Base-by-base conservation (phyloP, 2,888 invertebrate genomes). In the Melolontha melolontha region DNA sequence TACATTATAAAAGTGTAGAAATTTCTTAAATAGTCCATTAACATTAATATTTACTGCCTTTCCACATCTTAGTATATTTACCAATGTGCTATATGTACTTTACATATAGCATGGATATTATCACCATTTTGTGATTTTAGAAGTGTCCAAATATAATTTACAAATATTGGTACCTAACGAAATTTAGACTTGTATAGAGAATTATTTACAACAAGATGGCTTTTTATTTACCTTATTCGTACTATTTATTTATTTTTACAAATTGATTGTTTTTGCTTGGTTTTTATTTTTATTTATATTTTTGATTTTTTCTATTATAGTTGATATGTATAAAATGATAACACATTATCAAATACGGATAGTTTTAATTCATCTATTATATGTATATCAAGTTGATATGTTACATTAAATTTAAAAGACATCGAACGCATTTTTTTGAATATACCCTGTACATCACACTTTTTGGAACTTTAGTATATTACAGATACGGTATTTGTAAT, bases 201-300 rank as follows among this genome's bases (percentile, higher is more conserved):
- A 34, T 27, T 59, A 44, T 59, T 44, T 59, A 59, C 59, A 50
- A 22, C 8, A 59, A 29, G 27, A 44, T 44, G 8, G 29, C 10
- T 44, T 44, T 12, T 57, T 17, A 2, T 27, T 17, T 22, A n/a
- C n/a, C n/a, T n/a, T n/a, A 55, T 42, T 17, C 29, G 14, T 44
- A 59, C 44, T 59, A 27, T 22, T 59, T 40, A 17, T 22, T 59
- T 40, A 17, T 29, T 57, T 42, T 44, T 59, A 59, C 59, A 59
- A 59, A 29, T 27, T 59, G 44, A 59, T 59, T 42, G 57, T 55
- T 41, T 59, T 59, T 59, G 59, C 59, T 44, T 59, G 59, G 59
- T 59, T 59, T 59, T 59, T 59, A 59, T 44, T 59, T 59, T 1
- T 10, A 27, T 22, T 44, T 44, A 10, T 16, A 22, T 10, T 57